Percentiles rank a stretch among this genome's conserved stretches.
Evolutionary conservation across 1,140 invertebrate species (phyloP).

Genomic region (Scaptodrosophila lebanonensis): DNA sequence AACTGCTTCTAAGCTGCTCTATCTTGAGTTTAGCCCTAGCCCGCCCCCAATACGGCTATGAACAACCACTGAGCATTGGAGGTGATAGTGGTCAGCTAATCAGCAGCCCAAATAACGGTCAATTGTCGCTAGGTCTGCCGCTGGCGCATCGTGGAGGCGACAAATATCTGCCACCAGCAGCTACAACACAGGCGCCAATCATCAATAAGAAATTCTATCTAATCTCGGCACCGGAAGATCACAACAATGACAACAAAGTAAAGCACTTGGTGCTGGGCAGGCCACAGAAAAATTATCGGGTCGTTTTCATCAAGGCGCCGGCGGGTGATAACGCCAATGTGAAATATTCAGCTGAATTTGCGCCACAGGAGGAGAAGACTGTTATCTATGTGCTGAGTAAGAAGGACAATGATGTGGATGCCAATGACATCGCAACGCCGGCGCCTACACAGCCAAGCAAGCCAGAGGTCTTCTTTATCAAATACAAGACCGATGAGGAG

Average conservation of each 20-base stretch:
- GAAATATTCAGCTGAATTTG: slow-evolving; percentile 70
- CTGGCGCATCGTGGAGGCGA: slow-evolving; percentile 58
- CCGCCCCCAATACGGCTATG: slow-evolving; percentile 68
- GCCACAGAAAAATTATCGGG: slow-evolving; percentile 89
- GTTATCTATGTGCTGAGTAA: slow-evolving; percentile 91
- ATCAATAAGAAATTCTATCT: slow-evolving; percentile 75
- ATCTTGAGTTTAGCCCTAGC: slow-evolving; percentile 38
- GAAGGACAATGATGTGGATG: slow-evolving; percentile 82
- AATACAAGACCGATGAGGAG: slow-evolving; percentile 84
- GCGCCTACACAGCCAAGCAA: slow-evolving; percentile 85
- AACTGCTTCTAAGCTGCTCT: slow-evolving; percentile 24
- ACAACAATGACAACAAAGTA: slow-evolving; percentile 52
- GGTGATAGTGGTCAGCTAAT: background rate
- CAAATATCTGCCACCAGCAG: slow-evolving; percentile 66
- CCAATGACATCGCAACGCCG: slow-evolving; percentile 83
- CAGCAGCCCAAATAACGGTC: background rate
- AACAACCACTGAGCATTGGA: slow-evolving; percentile 36
- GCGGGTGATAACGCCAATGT: slow-evolving; percentile 82
- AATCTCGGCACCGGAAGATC: slow-evolving; percentile 71
- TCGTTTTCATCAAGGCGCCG: slow-evolving; percentile 92
- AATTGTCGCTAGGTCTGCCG: slow-evolving; percentile 15
- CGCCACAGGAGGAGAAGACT: slow-evolving; percentile 86
- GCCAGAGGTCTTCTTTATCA: slow-evolving; percentile 87
- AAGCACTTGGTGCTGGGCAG: slow-evolving; percentile 77
- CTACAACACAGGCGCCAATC: slow-evolving; percentile 61